These are phyloP conservation scores for Oceanodroma tethys DNA, from an alignment of 2,113 vertebrate genomes.

Conservation along the genomic window DNA sequence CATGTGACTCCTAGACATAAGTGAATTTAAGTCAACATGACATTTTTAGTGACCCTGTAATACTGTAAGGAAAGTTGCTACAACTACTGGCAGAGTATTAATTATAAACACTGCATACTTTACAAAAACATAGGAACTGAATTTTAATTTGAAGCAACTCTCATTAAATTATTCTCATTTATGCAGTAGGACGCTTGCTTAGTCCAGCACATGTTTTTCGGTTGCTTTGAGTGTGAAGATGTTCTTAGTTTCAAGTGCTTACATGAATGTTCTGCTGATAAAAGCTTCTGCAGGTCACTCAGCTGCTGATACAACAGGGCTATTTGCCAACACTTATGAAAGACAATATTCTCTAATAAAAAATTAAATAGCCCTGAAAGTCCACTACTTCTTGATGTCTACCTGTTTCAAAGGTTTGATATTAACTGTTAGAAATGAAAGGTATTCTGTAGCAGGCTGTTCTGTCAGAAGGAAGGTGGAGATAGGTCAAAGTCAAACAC, in stretches of 20 bases:
- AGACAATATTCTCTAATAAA: neutral
- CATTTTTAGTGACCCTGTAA: neutral
- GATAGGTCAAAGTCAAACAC: neutral
- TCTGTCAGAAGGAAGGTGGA: neutral
- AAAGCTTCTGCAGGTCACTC: neutral
- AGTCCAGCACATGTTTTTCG: neutral
- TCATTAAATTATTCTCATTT: neutral
- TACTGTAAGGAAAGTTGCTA: neutral
- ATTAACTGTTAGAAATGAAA: neutral
- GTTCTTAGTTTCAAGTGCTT: neutral
- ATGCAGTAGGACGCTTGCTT: neutral
- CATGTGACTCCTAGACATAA: neutral
- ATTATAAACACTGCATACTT: neutral
- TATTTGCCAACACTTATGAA: neutral
- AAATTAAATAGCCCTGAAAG: neutral
- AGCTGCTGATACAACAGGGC: neutral
- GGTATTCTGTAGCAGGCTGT: neutral
- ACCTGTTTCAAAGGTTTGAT: neutral
- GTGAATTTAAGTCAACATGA: neutral
- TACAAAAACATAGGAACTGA: neutral
- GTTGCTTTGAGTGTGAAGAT: neutral
- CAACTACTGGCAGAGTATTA: neutral
- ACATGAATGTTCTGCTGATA: neutral
- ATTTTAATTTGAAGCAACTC: neutral
- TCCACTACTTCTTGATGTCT: neutral